These are phyloP conservation scores for Eristalis arbustorum DNA, from an alignment of 2,888 invertebrate genomes.

Conservation along the genomic window DNA sequence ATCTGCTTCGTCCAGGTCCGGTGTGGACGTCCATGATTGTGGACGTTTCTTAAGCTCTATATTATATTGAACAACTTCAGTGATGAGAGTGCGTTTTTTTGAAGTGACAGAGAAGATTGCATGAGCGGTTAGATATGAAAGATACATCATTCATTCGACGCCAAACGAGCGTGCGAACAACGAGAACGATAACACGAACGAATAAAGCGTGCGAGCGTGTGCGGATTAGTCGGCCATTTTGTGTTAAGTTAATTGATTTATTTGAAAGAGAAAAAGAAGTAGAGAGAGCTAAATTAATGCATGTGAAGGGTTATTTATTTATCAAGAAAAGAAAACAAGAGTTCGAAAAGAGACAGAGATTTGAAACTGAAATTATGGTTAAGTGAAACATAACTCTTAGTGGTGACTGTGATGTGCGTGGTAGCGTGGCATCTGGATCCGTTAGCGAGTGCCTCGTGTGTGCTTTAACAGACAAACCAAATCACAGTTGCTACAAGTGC, in stretches of 20 bases:
- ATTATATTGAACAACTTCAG: slow-evolving; percentile 80
- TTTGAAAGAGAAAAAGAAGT: slow-evolving; percentile 24
- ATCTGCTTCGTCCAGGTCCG: slow-evolving; percentile 85
- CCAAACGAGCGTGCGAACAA: slow-evolving; percentile 62
- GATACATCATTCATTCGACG: slow-evolving; percentile 37
- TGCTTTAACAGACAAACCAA: slow-evolving; percentile 32
- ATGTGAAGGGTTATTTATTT: slow-evolving; percentile 14
- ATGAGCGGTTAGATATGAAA: slow-evolving; percentile 30
- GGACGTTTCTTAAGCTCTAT: slow-evolving; percentile 80
- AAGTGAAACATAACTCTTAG: neutral
- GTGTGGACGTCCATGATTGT: slow-evolving; percentile 90
- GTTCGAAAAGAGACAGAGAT: neutral
- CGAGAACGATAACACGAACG: slow-evolving; percentile 31
- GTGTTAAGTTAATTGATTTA: slow-evolving; percentile 22
- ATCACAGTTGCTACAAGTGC: slow-evolving; percentile 45
- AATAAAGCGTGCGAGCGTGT: slow-evolving; percentile 66
- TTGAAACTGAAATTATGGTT: neutral
- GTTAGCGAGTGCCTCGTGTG: slow-evolving; percentile 1
- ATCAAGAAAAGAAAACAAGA: neutral
- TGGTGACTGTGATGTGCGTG: slow-evolving; percentile 35
- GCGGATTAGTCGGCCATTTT: slow-evolving; percentile 61
- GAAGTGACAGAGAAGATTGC: slow-evolving; percentile 9
- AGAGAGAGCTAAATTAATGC: slow-evolving; percentile 31
- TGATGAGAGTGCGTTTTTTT: slow-evolving; percentile 61
- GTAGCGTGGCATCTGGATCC: neutral